These are phyloP conservation scores for Strongylocentrotus purpuratus DNA, from an alignment of 35 echinoderm and acorn worm genomes.

Conservation along the genomic window DNA sequence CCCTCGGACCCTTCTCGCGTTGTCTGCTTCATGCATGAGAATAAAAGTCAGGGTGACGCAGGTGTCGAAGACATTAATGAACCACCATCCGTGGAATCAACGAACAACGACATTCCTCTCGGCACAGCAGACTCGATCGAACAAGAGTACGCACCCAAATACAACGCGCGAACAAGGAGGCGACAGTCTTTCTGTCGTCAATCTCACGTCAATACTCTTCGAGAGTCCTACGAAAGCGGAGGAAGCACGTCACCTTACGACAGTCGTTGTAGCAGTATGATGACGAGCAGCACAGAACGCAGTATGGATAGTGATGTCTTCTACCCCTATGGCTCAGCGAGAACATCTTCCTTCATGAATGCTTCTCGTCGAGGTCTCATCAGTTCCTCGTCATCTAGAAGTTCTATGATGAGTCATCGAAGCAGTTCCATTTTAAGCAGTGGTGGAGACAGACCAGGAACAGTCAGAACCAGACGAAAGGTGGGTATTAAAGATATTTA, in stretches of 20 bases:
- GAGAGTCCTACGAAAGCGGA: conserved; percentile 67
- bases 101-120: background rate
- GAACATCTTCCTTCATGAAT: background rate
- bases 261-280: conserved; percentile 58
- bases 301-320: conserved; percentile 49
- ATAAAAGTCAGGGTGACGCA: background rate
- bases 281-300: conserved; percentile 48
- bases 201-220: conserved; percentile 48
- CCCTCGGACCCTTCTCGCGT: conserved; percentile 53
- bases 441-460: conserved; percentile 52
- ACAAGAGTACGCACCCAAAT: background rate
- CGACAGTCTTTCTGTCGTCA: conserved; percentile 77
- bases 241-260: conserved; percentile 53
- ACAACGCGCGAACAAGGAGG: background rate
- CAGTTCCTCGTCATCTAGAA: background rate
- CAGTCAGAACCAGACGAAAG: conserved; percentile 70
- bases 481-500: background rate
- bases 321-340: conserved; percentile 34
- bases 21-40: conserved; percentile 55
- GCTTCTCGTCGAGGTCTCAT: background rate
- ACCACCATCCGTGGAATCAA: background rate
- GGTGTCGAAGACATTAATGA: conserved; percentile 31
- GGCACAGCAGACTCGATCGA: background rate
- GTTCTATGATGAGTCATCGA: conserved; percentile 20
- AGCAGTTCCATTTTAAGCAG: conserved; percentile 80